These are phyloP conservation scores for Notoglanidium macrostoma DNA, from an alignment of 2,797 vertebrate genomes.

Conservation along the genomic window DNA sequence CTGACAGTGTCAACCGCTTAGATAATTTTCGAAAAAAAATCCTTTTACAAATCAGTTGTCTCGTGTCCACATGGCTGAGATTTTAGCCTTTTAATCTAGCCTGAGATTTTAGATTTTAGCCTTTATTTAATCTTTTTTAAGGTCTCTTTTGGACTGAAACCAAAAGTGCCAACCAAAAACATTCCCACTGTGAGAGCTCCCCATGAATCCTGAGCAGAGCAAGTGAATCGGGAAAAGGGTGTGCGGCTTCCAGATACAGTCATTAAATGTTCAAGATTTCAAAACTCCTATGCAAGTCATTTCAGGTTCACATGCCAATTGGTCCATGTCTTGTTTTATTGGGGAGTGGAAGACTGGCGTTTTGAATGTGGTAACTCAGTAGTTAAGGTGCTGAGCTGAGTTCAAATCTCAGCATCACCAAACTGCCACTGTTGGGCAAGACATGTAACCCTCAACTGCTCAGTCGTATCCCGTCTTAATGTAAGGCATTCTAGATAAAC, in stretches of 20 bases:
- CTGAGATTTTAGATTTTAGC: no score
- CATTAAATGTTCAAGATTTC: neutral
- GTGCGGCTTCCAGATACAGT: neutral
- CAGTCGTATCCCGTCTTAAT: neutral
- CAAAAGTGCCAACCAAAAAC: neutral
- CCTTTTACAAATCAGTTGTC: neutral
- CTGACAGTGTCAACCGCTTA: neutral
- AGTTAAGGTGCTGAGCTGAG: neutral
- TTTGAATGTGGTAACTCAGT: neutral
- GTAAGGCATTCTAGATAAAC: neutral
- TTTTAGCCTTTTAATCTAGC: no score
- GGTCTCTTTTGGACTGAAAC: neutral
- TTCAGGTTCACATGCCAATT: neutral
- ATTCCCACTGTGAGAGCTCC: neutral
- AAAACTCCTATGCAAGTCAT: neutral
- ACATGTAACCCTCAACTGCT: neutral
- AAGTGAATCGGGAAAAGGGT: neutral
- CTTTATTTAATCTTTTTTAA: neutral
- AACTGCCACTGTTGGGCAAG: neutral
- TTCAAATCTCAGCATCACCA: conserved; percentile 4
- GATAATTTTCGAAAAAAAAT: neutral
- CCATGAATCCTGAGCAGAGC: neutral
- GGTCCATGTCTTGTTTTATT: neutral
- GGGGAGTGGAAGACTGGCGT: neutral
- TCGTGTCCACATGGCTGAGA: neutral